A percentile compares a stretch with the other conserved stretches of the same genome.
These are phyloP conservation scores for cattle (Bos taurus) DNA, from an alignment of 2,113 vertebrate species.

Conservation along the genomic window ARS-UCD2.0 NC_037328.1:107313501-107314000, in stretches of 20 bases:
- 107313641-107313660: neutral
- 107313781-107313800: neutral
- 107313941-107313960: neutral
- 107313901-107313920: neutral
- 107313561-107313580: neutral
- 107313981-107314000: slow-evolving; percentile 26
- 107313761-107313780: neutral
- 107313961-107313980: slow-evolving; percentile 26
- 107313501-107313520: neutral
- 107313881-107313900: neutral
- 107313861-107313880: neutral
- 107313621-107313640: neutral
- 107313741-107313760: neutral
- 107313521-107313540: too few species aligned
- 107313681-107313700: neutral
- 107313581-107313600: neutral
- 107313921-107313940: neutral
- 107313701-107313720: neutral
- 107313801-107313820: neutral
- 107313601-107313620: neutral
- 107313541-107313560: neutral
- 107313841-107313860: neutral
- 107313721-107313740: neutral
- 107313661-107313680: neutral
- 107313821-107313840: neutral